Evolutionary conservation across 1,140 invertebrate genomes (phyloP), one percentile per base, ranked within the genome.

Genomic region (Polypedilum vanderplanki): DNA sequence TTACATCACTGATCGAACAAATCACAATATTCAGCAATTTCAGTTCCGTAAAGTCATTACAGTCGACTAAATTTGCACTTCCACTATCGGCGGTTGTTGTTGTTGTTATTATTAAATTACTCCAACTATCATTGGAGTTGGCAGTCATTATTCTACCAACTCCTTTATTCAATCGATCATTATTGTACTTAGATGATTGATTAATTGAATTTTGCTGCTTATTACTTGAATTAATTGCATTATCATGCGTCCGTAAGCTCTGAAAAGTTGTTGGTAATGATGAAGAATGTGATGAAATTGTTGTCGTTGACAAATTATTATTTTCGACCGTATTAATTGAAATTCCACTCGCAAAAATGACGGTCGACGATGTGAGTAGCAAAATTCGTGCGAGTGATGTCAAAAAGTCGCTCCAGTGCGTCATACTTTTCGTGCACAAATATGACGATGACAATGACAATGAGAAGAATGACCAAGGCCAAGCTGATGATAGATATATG

Each of bases 401-500:
- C 18, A 70, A 10, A 18, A 70, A 70, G 8, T 70, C 65, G 18
- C 18, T 70, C 17, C 65, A 70, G 18, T 18, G 18, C 20, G 65
- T 70, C 65, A 70, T 70, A 12, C 18, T 70, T 70, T 12, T n/a
- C n/a, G n/a, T n/a, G n/a, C n/a, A n/a, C 46, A 15, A n/a, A 12
- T 4, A 57, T 57, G 46, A 57, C n/a, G 12, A 15, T n/a, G n/a
- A n/a, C 65, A 22, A 70, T 70, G 65, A 70, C 65, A 17, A 33
- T 22, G 20, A 20, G 18, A 20, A 70, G 17, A 33, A 33, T 70
- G 65, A 70, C 65, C 65, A 70, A 22, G 65, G 65, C 65, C 65
- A 70, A 70, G 65, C 18, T 18, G 65, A 70, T 70, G 65, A 70
- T 70, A 70, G 18, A 70, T 22, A 70, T 70, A 22, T 70, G 65